phyloP scores from a whole-genome alignment of 2,797 vertebrate species.

The Oreochromis mossambicus region DNA sequence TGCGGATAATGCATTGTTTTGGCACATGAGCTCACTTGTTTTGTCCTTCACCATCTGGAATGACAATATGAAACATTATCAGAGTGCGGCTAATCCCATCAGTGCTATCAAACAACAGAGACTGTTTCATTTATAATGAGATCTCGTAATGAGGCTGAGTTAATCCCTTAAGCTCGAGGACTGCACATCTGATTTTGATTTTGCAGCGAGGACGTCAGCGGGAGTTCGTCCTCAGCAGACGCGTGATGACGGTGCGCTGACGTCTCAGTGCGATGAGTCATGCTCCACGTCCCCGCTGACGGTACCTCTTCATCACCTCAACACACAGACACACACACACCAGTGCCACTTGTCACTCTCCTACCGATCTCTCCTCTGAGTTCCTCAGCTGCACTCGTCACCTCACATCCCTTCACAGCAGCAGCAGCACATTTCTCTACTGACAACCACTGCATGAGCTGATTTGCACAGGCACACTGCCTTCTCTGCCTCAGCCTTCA shows the following conservation, averaged over 20 bases:
- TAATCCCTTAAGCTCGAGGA: conserved; percentile 37
- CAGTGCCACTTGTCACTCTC: conserved; percentile 24
- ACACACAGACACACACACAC: not conserved
- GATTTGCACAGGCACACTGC: not conserved
- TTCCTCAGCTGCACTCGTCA: conserved; percentile 1
- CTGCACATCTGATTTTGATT: conserved; percentile 41
- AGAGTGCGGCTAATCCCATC: conserved; percentile 16
- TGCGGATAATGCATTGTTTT: not conserved
- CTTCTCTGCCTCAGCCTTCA: not conserved
- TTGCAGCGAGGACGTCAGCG: conserved; percentile 14
- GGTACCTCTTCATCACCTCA: conserved; percentile 4
- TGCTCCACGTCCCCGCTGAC: conserved; percentile 34
- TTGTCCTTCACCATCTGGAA: conserved; percentile 19
- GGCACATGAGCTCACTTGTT: not conserved
- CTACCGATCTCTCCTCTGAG: conserved; percentile 11
- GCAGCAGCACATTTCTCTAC: not conserved
- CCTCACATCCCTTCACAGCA: conserved; percentile 29
- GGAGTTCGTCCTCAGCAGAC: conserved; percentile 41
- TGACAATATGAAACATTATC: conserved; percentile 8
- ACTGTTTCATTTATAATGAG: conserved; percentile 27
- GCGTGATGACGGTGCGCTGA: conserved; percentile 65
- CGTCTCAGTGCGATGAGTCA: conserved; percentile 72
- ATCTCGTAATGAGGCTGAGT: conserved; percentile 2
- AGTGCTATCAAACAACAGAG: conserved; percentile 25
- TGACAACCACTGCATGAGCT: not conserved